These are phyloP conservation scores for Callyntrura sp. DNA, from an alignment of 2,888 invertebrate genomes.

Conservation along the genomic window DNA sequence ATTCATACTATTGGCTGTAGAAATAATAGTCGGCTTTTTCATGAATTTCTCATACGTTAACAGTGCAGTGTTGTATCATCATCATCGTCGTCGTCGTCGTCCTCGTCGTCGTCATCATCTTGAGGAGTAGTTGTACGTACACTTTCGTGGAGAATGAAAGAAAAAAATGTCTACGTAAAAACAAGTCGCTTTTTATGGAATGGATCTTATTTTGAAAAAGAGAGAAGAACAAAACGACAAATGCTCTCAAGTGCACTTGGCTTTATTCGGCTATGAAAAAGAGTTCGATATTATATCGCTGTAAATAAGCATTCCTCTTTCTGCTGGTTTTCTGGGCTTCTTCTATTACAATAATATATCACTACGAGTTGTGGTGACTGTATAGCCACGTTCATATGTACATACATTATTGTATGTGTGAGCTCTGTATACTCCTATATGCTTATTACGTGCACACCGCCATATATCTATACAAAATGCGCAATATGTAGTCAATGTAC, in stretches of 20 bases:
- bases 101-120: constrained; percentile 33
- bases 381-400: neutral
- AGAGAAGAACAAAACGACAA: constrained; percentile 70
- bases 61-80: constrained; percentile 67
- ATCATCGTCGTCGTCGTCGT: constrained; percentile 33
- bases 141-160: constrained; percentile 39
- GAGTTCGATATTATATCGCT: constrained; percentile 44
- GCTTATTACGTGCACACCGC: neutral
- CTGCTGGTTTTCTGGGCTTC: constrained; percentile 27
- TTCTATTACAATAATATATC: constrained; percentile 50
- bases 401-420: neutral
- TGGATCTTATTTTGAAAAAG: constrained; percentile 66
- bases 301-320: constrained; percentile 58
- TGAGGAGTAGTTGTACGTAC: constrained; percentile 36
- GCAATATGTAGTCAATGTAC: constrained; percentile 2
- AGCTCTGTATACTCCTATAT: neutral
- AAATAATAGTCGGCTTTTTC: constrained; percentile 74
- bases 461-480: constrained; percentile 4
- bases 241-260: constrained; percentile 73
- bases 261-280: constrained; percentile 65
- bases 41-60: constrained; percentile 77
- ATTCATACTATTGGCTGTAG: constrained; percentile 73
- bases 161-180: constrained; percentile 53
- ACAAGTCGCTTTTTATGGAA: constrained; percentile 51
- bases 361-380: constrained; percentile 13